phyloP scores from a whole-genome alignment of 2,888 invertebrate species.

The Scelioninae gen. 1 region DNA sequence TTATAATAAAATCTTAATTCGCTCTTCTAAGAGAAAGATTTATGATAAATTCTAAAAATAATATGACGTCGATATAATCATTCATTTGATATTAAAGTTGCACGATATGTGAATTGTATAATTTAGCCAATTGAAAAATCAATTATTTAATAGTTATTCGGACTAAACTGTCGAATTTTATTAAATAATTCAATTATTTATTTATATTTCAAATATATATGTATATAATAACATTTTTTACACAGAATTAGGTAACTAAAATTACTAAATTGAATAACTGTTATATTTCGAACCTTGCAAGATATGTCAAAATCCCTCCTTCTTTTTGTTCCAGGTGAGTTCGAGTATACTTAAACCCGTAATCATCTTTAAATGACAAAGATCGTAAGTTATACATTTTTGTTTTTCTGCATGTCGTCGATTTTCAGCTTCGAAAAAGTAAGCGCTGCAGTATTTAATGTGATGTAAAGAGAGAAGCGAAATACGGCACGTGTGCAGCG shows the following conservation, averaged over 20 bases:
- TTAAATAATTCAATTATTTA: no score
- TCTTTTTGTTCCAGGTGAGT: constrained; percentile 77
- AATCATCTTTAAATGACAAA: constrained; percentile 36
- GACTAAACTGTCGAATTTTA: no score
- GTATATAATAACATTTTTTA: no score
- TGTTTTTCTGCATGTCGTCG: constrained; percentile 19
- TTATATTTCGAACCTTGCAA: no score
- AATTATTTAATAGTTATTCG: no score
- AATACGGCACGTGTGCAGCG: constrained; percentile 61
- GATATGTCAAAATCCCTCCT: neutral
- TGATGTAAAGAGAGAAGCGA: constrained; percentile 59
- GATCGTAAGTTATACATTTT: constrained; percentile 48
- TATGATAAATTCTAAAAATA: constrained; percentile 12
- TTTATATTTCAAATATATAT: no score
- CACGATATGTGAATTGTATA: no score
- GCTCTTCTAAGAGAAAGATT: constrained; percentile 23
- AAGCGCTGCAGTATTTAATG: constrained; percentile 61
- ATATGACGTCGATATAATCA: no score
- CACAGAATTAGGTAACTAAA: no score
- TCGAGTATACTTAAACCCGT: constrained; percentile 25
- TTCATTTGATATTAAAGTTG: no score
- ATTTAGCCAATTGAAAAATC: no score
- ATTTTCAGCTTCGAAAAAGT: constrained; percentile 45
- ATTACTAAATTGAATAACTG: no score
- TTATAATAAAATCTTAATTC: constrained; percentile 54